phyloP scores from a whole-genome alignment of 2,797 vertebrate genomes.

The Halcyon smyrnensis region DNA sequence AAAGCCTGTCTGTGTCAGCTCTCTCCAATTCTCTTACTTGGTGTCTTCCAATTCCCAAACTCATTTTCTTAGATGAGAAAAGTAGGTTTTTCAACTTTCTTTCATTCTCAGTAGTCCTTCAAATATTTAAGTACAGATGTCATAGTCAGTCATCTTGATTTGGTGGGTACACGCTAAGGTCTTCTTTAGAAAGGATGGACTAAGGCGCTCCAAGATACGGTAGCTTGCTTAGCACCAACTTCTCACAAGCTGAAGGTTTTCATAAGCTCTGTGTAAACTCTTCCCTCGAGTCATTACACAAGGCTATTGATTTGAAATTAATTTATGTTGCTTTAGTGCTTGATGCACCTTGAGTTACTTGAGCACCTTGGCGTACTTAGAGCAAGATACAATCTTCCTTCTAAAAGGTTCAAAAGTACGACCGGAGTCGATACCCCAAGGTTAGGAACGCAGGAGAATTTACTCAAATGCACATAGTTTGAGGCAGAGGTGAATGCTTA shows the following conservation, averaged over 20 bases:
- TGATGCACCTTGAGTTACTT: not conserved
- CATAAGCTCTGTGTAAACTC: not conserved
- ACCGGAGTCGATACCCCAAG: rapidly evolving
- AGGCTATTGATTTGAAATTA: not conserved
- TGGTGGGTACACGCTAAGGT: not conserved
- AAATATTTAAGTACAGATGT: not conserved
- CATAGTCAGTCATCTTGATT: not conserved
- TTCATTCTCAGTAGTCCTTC: not conserved
- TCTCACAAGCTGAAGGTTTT: not conserved
- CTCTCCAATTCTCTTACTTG: not conserved
- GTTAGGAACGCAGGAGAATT: not conserved
- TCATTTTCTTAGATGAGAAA: not conserved
- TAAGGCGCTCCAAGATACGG: not conserved
- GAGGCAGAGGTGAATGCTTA: not conserved
- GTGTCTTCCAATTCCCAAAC: not conserved
- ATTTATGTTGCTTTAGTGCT: not conserved
- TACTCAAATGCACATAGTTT: not conserved
- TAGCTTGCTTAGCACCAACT: not conserved
- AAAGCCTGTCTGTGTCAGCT: not conserved
- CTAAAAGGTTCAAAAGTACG: not conserved
- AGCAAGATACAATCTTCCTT: not conserved
- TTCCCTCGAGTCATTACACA: not conserved
- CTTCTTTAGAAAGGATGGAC: not conserved
- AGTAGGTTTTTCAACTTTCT: not conserved
- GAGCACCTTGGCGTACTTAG: not conserved